Evolutionary conservation across 1,140 invertebrate species (phyloP), one percentile per base, ranked within the genome.

Genomic region (Idris sp.): DNA sequence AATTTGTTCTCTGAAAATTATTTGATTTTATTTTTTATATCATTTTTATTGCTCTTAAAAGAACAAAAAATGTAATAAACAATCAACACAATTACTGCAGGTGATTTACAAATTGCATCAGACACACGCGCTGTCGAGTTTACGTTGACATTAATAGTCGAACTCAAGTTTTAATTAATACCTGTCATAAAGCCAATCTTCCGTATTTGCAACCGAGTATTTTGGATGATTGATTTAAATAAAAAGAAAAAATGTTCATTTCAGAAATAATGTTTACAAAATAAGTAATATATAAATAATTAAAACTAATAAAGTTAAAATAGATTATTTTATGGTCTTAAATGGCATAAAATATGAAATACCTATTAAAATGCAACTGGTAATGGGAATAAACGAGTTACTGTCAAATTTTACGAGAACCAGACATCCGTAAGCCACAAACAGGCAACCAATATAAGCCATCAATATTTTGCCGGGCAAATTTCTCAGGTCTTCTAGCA

Each of bases 381-480:
- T 19, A 6, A 41, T 18, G 18, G 43, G 36, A 1, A 61, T 16
- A 11, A 22, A 19, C 10, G 28, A 25, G 11, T 28, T 15, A 28
- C 14, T 18, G 10, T 58, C 51, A 11, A 62, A 44, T 25, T 59
- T 61, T 0, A 91, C 81, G n/a, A 89, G 84, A 0, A 87, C 84
- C 2, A 92, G 81, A 33, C 88, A 83, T 0, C 87, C 74, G 71
- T 92, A 93, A 0, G 89, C 90, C 0, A 90, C 62, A 15, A 90
- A 81, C 0, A 93, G 82, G 0, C 89, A 89, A 3, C 87, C 76
- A 1, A 92, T 89, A 72, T 93, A 92, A 38, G 89, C 89, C 88
- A 92, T 91, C 13, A 93, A 80, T 2, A 89, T 90, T 83, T 91
- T 89, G 3, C 92, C 92, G 59, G 93, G 92, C 4, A 93, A 84